Percentiles rank a stretch among this genome's conserved stretches.
Evolutionary conservation across 2,797 vertebrate species (phyloP).

Genomic region (Hybognathus amarus): DNA sequence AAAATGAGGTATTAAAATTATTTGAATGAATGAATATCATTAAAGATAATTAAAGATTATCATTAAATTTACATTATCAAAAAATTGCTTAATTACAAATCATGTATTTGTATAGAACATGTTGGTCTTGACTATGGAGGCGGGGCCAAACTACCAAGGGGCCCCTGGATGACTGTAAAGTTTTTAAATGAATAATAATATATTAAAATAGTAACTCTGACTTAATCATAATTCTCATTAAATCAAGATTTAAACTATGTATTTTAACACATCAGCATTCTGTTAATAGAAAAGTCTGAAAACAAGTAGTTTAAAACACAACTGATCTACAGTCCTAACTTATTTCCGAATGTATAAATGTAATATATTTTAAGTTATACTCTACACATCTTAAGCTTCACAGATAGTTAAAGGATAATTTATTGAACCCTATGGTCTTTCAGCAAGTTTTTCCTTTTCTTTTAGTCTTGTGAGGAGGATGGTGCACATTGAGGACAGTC

Average conservation of each 20-base stretch:
- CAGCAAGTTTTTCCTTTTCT: not conserved
- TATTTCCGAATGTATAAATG: not conserved
- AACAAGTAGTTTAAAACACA: not conserved
- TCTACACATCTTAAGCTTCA: not conserved
- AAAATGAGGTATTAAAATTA: not conserved
- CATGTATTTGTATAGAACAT: not conserved
- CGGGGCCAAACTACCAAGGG: not conserved
- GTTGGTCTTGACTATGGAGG: not conserved
- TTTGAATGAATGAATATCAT: not conserved
- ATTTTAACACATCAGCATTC: not conserved
- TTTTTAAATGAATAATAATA: not conserved
- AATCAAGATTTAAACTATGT: not conserved
- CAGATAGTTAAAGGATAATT: not conserved
- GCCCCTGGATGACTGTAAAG: not conserved
- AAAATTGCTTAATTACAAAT: not conserved
- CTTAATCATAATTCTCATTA: not conserved
- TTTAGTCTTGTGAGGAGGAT: not conserved
- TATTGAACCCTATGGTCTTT: not conserved
- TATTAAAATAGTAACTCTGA: not conserved
- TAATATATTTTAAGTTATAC: not conserved
- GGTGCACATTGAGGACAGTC: slow-evolving; percentile 15
- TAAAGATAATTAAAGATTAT: not conserved
- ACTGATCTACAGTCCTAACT: not conserved
- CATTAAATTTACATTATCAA: not conserved
- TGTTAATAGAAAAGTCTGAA: not conserved